Percentiles rank a stretch among this genome's conserved stretches.
phyloP scores from a whole-genome alignment of 2,797 vertebrate species.

The Carduelis carduelis region DNA sequence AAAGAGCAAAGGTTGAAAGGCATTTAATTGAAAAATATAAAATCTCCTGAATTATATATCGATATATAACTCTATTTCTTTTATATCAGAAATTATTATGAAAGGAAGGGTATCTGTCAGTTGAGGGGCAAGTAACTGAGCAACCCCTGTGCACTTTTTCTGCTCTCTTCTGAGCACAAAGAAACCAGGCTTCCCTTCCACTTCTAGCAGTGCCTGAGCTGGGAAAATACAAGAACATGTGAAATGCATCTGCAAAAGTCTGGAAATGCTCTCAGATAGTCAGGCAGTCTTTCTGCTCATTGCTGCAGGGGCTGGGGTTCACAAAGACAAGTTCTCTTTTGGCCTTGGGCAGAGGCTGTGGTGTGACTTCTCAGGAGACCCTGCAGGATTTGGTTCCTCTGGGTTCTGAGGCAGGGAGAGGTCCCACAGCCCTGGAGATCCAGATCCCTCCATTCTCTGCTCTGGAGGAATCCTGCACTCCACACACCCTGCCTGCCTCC shows the following conservation, averaged over 20 bases:
- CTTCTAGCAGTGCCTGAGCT: background rate
- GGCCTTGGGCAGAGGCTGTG: background rate
- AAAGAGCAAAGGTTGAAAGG: conserved; percentile 65
- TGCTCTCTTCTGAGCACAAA: background rate
- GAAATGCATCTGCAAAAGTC: background rate
- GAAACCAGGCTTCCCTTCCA: background rate
- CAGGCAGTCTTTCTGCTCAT: rapidly evolving
- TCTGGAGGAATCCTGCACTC: rapidly evolving
- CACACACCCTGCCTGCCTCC: rapidly evolving
- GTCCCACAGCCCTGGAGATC: background rate
- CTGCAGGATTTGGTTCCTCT: background rate
- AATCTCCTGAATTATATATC: conserved; percentile 54
- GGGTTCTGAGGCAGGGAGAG: background rate
- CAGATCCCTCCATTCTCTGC: rapidly evolving
- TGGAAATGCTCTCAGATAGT: background rate
- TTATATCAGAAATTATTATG: conserved; percentile 44
- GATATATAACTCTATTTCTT: conserved; percentile 56
- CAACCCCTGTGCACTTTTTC: background rate
- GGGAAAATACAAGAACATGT: background rate
- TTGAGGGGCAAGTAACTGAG: background rate
- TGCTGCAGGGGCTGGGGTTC: background rate
- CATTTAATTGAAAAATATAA: conserved; percentile 65
- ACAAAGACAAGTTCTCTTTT: background rate
- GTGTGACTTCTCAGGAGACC: background rate
- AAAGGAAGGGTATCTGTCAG: conserved; percentile 26